Evolutionary conservation across 2,888 invertebrate species (phyloP), one percentile per base, ranked within the genome.

Genomic region (Neocrepidodera transversa): DNA sequence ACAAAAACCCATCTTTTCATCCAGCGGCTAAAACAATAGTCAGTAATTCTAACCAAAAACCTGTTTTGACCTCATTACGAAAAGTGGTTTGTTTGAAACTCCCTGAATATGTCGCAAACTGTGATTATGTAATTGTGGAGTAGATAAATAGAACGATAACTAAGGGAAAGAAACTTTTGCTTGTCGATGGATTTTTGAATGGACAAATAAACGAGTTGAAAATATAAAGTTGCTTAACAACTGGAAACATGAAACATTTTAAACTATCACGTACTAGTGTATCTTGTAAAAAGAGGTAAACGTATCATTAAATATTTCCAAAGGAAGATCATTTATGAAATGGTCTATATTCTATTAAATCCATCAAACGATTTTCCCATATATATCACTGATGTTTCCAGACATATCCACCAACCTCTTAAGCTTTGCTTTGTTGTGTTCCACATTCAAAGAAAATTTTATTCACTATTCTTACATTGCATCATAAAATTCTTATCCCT

Each of bases 141-240:
- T 7, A 28, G 32, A 43, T 53, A 53, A 53, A 53, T 53, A 53
- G 53, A 16, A 30, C 30, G 43, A 53, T 53, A 53, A 53, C 43
- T 20, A 43, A 20, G 43, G 53, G 32, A 23, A 30, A 17, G 14
- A 52, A 52, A 51, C 42, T 42, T 20, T 42, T 16, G 20, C 16
- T 42, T 36, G 7, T 49, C 13, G 38, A n/a, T 63, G 67, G 66
- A 53, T 48, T 49, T 69, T 67, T 66, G 68, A 66, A 65, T 63
- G 64, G 23, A 23, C 23, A n/a, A n/a, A n/a, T n/a, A n/a, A n/a
- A n/a, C n/a, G n/a, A n/a, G n/a, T n/a, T n/a, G n/a, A n/a, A n/a
- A n/a, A n/a, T n/a, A n/a, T n/a, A n/a, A n/a, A n/a, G n/a, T n/a
- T n/a, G n/a, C n/a, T n/a, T n/a, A n/a, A n/a, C n/a, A n/a, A n/a